Evolutionary conservation across 2,888 invertebrate genomes (phyloP), one percentile per base, ranked within the genome.

Genomic region (Laothoe populi): DNA sequence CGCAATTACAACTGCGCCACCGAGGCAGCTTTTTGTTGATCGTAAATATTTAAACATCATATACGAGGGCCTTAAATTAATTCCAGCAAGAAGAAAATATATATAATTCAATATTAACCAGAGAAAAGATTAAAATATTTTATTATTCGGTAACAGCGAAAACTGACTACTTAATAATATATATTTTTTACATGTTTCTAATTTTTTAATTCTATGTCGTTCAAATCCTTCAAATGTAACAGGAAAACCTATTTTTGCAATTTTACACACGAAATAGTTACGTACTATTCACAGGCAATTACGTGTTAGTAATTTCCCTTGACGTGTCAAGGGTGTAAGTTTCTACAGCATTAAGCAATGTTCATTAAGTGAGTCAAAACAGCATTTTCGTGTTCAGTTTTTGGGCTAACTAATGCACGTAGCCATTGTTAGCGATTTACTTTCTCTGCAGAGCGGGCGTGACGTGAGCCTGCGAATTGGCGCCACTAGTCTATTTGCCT

Each of bases 361-460:
- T n/a, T 13, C 46, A 61, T 62, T 64, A 53, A 7, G 61, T 61
- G 66, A 66, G 67, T 64, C 66, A 64, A 74, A 82, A 81, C 76
- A 69, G 73, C 70, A 65, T 74, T 77, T 80, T 81, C 75, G 69
- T 80, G 76, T 82, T 75, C 73, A 73, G 73, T 76, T 77, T 75
- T 71, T 71, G 70, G 69, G 77, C 74, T 76, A 77, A 73, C 75
- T 72, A 77, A 76, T 78, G 44, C 64, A 69, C 74, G 75, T 77
- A 76, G 19, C 77, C 72, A 82, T 87, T 85, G 84, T 86, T 70
- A 69, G 67, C 66, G 74, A 69, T 81, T 79, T 76, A 87, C 89
- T 89, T 89, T 89, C 88, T 76, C 87, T 78, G 68, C 58, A 63
- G 64, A 65, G 66, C 69, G 69, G 75, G 71, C 81, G 76, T 82